Conservation (phyloP, 1,140 invertebrate genomes). For the Chymomyza costata region DNA sequence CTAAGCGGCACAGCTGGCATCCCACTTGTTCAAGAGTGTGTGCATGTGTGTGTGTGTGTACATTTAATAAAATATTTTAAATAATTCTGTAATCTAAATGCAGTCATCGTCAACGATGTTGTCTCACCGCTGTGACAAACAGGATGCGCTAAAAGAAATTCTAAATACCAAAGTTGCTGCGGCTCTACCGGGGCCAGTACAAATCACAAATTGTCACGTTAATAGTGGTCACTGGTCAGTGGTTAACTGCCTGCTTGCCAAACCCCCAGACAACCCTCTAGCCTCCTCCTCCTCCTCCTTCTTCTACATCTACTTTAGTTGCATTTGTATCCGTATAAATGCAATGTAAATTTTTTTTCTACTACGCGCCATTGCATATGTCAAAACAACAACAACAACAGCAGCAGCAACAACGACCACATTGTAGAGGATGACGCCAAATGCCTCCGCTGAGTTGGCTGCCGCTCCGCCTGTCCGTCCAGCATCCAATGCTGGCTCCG, state of each 20-base stretch:
- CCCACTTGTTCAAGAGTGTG: conserved; percentile 12
- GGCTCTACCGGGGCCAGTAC: conserved; percentile 42
- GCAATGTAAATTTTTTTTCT: conserved; percentile 73
- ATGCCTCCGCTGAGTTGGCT: not conserved
- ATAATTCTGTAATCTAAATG: conserved; percentile 73
- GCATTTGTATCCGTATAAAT: conserved; percentile 68
- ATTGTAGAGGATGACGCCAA: not conserved
- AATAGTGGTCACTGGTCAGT: conserved; percentile 48
- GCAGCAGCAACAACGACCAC: conserved; percentile 1
- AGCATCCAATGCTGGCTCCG: not conserved
- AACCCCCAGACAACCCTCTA: not conserved
- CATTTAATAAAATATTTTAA: conserved; percentile 73
- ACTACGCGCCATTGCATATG: conserved; percentile 69
- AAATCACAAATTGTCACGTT: conserved; percentile 74
- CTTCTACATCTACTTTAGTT: conserved; percentile 19
- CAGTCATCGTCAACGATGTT: conserved; percentile 60
- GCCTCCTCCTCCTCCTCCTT: not conserved
- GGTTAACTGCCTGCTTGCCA: too few species aligned
- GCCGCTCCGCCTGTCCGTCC: not conserved
- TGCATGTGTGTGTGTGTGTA: conserved; percentile 4
- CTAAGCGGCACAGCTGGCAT: conserved; percentile 56
- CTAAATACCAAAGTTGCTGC: conserved; percentile 60
- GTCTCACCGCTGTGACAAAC: conserved; percentile 49
- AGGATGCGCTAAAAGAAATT: conserved; percentile 53
- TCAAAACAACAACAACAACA: conserved; percentile 55